Evolutionary conservation across 2,113 vertebrate species (phyloP).

Genomic region (Pachypanchax playfairii): DNA sequence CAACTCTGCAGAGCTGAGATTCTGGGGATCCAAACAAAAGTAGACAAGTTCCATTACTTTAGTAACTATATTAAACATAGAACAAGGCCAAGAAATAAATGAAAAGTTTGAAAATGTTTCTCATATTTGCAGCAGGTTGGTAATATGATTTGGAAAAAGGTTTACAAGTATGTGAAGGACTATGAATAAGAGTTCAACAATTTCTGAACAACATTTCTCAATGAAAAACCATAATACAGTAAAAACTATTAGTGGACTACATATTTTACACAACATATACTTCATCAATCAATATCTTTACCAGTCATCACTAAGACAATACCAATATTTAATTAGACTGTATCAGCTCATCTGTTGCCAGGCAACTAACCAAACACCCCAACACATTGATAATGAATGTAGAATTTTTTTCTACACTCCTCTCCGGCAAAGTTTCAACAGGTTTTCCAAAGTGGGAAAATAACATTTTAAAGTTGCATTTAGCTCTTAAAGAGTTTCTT

Average conservation of each 20-base stretch:
- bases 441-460: neutral
- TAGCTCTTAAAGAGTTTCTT: neutral
- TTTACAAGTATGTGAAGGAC: too few species aligned
- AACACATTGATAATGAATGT: neutral
- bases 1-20: neutral
- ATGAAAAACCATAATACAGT: too few species aligned
- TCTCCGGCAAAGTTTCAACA: neutral
- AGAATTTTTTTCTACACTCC: neutral
- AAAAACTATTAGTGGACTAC: neutral
- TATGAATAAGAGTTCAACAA: too few species aligned
- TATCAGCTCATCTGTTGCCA: neutral
- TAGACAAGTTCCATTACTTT: too few species aligned
- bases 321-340: neutral
- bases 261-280: neutral
- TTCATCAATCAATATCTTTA: neutral
- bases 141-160: too few species aligned
- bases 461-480: neutral
- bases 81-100: too few species aligned
- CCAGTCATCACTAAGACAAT: neutral
- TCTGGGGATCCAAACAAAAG: too few species aligned
- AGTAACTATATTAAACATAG: too few species aligned
- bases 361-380: neutral
- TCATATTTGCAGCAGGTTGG: too few species aligned
- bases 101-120: too few species aligned
- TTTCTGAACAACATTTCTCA: too few species aligned